Evolutionary conservation across 2,888 invertebrate genomes (phyloP).

Genomic region (Nycteola revayana): DNA sequence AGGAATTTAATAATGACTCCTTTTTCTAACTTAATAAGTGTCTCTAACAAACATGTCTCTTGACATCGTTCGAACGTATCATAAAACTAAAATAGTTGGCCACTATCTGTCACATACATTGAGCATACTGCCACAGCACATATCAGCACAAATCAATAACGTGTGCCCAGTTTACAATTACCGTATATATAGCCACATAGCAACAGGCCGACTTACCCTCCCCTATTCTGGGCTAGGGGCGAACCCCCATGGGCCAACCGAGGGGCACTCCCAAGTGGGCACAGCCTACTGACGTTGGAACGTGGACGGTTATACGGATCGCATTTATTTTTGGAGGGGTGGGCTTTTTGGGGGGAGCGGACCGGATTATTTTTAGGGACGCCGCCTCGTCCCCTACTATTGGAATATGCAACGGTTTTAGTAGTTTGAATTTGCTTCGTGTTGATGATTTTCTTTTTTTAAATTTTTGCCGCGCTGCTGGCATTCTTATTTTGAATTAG

Average conservation of each 20-base stretch:
- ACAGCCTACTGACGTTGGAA: slow-evolving; percentile 32
- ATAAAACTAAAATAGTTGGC: too few relatives aligned
- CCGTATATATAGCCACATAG: slow-evolving; percentile 29
- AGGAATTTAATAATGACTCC: too few relatives aligned
- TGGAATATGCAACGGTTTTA: slow-evolving; percentile 12
- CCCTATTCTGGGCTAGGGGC: slow-evolving; percentile 47
- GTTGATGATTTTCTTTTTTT: too few relatives aligned
- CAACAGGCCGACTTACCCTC: slow-evolving; percentile 53
- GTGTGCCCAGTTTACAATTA: slow-evolving; percentile 34
- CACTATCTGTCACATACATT: background rate
- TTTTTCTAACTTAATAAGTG: too few relatives aligned
- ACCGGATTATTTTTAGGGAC: slow-evolving; percentile 36
- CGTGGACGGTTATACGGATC: slow-evolving; percentile 55
- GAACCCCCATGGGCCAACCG: slow-evolving; percentile 61
- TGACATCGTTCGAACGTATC: too few relatives aligned
- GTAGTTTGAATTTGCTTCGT: slow-evolving; percentile 1
- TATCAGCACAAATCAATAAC: slow-evolving; percentile 34
- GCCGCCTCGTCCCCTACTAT: slow-evolving; percentile 25
- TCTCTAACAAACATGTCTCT: too few relatives aligned
- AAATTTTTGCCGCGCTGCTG: too few relatives aligned
- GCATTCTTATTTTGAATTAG: too few relatives aligned
- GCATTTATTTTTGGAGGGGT: slow-evolving; percentile 64
- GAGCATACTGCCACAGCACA: slow-evolving; percentile 1
- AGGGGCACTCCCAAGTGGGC: slow-evolving; percentile 29
- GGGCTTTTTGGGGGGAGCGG: slow-evolving; percentile 33